Conservation (phyloP, 1,140 invertebrate genomes). For the Cyrtorhinus lividipennis region DNA sequence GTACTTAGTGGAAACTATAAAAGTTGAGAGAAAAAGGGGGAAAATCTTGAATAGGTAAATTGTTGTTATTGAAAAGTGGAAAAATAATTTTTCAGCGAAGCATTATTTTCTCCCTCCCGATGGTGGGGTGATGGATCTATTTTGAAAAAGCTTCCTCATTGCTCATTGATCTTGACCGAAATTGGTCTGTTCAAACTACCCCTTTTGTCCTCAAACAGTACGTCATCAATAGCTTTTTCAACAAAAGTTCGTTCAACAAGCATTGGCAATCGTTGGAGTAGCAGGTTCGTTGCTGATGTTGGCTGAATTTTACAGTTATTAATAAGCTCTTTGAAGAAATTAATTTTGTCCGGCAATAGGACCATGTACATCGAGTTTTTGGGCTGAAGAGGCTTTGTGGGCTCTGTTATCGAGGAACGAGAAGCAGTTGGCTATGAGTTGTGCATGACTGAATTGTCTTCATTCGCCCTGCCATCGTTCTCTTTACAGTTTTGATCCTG, state of each 20-base stretch:
- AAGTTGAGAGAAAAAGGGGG: too few relatives aligned
- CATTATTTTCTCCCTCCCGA: too few relatives aligned
- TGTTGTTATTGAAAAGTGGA: too few relatives aligned
- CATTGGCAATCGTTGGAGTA: slow-evolving; percentile 7
- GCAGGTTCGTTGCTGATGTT: neutral
- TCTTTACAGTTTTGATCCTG: neutral
- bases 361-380: neutral
- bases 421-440: neutral
- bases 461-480: neutral
- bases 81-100: too few relatives aligned
- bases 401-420: neutral
- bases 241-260: slow-evolving; percentile 20
- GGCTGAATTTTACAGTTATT: neutral
- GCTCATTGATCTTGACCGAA: slow-evolving; percentile 22
- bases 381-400: neutral
- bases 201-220: slow-evolving; percentile 20
- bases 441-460: neutral
- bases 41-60: too few relatives aligned
- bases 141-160: neutral
- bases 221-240: slow-evolving; percentile 22
- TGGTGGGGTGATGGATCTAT: too few relatives aligned
- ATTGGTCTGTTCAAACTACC: slow-evolving; percentile 17
- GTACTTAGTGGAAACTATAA: too few relatives aligned
- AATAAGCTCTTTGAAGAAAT: neutral
- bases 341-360: slow-evolving; percentile 1